These are phyloP conservation scores for Ectobius pallidus DNA, from an alignment of 2,888 invertebrate genomes.

Conservation along the genomic window DNA sequence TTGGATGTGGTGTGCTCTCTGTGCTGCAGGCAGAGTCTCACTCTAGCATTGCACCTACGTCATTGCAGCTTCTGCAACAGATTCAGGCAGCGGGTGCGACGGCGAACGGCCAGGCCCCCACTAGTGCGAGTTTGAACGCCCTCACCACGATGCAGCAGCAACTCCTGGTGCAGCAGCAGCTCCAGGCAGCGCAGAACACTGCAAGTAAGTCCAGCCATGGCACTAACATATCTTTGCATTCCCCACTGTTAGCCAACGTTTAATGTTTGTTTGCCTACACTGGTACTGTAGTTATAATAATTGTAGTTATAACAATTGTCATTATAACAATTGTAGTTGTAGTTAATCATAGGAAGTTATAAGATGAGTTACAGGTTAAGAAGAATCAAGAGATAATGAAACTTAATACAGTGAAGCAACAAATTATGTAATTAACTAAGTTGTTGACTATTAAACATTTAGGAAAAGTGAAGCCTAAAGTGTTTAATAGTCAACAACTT, in stretches of 20 bases:
- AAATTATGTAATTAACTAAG: no score
- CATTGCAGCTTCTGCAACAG: constrained; percentile 57
- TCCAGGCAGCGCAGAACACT: constrained; percentile 45
- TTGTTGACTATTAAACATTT: no score
- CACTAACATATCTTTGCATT: neutral
- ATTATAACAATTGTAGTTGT: no score
- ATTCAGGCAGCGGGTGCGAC: constrained; percentile 40
- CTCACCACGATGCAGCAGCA: constrained; percentile 51
- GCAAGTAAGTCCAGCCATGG: constrained; percentile 1
- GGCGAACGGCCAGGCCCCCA: constrained; percentile 51
- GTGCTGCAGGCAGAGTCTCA: constrained; percentile 1
- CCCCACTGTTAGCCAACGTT: neutral
- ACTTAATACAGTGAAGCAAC: no score
- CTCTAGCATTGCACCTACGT: constrained; percentile 19
- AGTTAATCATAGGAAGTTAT: no score
- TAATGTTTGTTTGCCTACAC: no score
- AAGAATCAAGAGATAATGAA: no score
- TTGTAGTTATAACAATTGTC: no score
- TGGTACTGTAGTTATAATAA: no score
- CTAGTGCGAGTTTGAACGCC: constrained; percentile 53
- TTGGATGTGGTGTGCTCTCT: constrained; percentile 9
- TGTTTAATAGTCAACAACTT: no score
- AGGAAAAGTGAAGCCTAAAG: no score
- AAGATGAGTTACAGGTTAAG: no score
- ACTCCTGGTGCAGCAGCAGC: constrained; percentile 52